A percentile compares a stretch with the other conserved stretches of the same genome.
Evolutionary conservation across 2,113 vertebrate species (phyloP).

Genomic region (Ailurus styani): DNA sequence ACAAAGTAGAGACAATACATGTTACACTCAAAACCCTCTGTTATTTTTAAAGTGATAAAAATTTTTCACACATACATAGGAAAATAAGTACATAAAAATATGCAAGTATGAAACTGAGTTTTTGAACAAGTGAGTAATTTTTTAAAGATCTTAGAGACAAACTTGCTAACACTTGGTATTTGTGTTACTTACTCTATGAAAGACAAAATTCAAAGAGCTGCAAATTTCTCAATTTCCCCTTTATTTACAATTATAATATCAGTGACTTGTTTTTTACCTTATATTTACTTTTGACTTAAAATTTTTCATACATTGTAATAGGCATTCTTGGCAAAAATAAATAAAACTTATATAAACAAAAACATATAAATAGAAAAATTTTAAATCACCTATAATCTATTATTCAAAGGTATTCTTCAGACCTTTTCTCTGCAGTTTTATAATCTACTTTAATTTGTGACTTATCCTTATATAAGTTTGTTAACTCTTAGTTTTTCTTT

Average conservation of each 20-base stretch:
- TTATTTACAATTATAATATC: background rate
- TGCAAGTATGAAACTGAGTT: background rate
- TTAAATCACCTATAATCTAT: background rate
- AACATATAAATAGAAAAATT: background rate
- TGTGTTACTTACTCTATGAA: background rate
- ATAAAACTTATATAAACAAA: background rate
- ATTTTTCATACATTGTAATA: background rate
- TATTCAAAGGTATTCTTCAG: background rate
- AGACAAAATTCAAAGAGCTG: background rate
- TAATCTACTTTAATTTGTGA: background rate
- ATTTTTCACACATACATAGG: background rate
- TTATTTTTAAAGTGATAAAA: slow-evolving; percentile 19
- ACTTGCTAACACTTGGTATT: background rate
- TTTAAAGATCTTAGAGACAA: background rate
- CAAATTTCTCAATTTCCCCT: background rate
- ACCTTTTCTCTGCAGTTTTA: background rate
- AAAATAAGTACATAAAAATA: background rate
- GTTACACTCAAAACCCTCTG: background rate
- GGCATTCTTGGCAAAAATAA: background rate
- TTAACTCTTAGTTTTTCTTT: background rate
- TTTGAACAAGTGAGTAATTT: background rate
- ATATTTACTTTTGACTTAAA: background rate
- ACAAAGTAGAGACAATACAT: background rate
- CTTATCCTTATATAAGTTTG: background rate
- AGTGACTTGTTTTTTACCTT: background rate